Evolutionary conservation across 2,797 vertebrate species (phyloP).

Genomic region (Betta splendens): DNA sequence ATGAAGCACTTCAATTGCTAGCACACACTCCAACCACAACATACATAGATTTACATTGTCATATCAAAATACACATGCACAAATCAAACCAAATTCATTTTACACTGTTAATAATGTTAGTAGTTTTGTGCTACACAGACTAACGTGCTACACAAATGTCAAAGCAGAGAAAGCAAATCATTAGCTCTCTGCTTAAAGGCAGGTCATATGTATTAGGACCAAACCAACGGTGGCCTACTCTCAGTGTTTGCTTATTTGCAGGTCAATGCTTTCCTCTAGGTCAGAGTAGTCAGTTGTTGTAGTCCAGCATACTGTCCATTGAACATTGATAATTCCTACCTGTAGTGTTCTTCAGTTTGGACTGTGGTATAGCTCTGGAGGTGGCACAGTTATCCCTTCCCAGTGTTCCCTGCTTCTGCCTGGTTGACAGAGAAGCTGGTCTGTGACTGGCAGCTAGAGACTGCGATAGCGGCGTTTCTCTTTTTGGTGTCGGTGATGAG

Average conservation of each 20-base stretch:
- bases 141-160: slow-evolving; percentile 7
- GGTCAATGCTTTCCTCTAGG: neutral
- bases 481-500: slow-evolving; percentile 40
- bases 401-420: slow-evolving; percentile 38
- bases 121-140: too few species aligned
- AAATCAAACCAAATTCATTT: too few species aligned
- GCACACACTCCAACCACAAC: neutral
- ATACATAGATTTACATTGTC: too few species aligned
- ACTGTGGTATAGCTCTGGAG: slow-evolving; percentile 25
- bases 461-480: slow-evolving; percentile 37
- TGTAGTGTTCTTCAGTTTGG: slow-evolving; percentile 45
- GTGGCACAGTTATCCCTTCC: slow-evolving; percentile 44
- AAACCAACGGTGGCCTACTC: neutral
- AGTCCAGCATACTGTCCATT: neutral
- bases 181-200: slow-evolving; percentile 8
- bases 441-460: slow-evolving; percentile 54
- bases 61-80: too few species aligned
- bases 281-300: neutral
- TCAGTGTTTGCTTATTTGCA: slow-evolving; percentile 14
- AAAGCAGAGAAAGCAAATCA: slow-evolving; percentile 24
- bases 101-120: too few species aligned
- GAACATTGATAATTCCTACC: slow-evolving; percentile 32
- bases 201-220: neutral
- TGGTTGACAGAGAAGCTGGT: slow-evolving; percentile 46
- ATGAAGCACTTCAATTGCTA: slow-evolving; percentile 5